A percentile compares a stretch with the other conserved stretches of the same genome.
Evolutionary conservation across 1,140 invertebrate species (phyloP).

Genomic region (Drosophila ficusphila): DNA sequence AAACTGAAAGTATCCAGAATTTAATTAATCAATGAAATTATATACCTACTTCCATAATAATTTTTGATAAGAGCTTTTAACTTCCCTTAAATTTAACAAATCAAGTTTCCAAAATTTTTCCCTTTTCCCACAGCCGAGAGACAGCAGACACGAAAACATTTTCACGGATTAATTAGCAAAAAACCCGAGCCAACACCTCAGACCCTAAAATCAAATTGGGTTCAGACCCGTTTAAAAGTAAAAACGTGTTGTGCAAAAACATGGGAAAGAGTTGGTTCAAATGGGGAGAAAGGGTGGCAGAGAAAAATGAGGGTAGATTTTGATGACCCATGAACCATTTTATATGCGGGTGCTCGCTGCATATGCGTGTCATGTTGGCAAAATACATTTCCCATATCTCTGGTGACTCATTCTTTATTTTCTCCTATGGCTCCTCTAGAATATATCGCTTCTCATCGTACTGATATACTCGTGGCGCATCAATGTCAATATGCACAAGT

Average conservation of each 20-base stretch:
- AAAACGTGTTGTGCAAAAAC: constrained; percentile 47
- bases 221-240: constrained; percentile 50
- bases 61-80: not conserved
- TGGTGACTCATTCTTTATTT: constrained; percentile 5
- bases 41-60: not conserved
- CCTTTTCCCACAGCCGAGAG: not conserved
- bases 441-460: constrained; percentile 89
- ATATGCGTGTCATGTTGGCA: constrained; percentile 44
- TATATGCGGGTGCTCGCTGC: constrained; percentile 45
- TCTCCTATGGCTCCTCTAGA: constrained; percentile 84
- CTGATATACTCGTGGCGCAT: constrained; percentile 89
- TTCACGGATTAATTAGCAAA: constrained; percentile 56
- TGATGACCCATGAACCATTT: constrained; percentile 20
- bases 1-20: too few species aligned
- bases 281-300: not conserved
- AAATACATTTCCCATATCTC: constrained; percentile 14
- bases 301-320: constrained; percentile 8
- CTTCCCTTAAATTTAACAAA: constrained; percentile 2
- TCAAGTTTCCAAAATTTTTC: constrained; percentile 11
- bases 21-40: too few species aligned
- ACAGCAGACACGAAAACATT: constrained; percentile 35
- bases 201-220: constrained; percentile 27
- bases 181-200: constrained; percentile 20
- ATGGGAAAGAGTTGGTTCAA: constrained; percentile 9
- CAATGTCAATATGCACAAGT: constrained; percentile 88